Evolutionary conservation across 2,888 invertebrate species (phyloP).

Genomic region (Drosophila siamana): DNA sequence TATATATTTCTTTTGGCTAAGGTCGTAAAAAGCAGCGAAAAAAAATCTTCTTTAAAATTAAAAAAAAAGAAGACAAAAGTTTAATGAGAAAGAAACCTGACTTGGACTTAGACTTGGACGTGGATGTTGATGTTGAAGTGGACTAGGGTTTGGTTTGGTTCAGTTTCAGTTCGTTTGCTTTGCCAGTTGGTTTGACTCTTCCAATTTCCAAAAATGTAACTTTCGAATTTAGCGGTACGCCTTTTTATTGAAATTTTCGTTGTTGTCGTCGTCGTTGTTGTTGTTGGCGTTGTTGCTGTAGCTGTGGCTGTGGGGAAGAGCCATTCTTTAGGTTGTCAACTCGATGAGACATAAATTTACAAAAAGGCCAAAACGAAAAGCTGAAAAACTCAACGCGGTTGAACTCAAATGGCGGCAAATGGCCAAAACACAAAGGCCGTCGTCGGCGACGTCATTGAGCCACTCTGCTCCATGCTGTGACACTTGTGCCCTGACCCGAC

Average conservation of each 20-base stretch:
- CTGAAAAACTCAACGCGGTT: slow-evolving; percentile 56
- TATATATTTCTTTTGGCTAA: slow-evolving; percentile 37
- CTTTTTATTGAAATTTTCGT: slow-evolving; percentile 67
- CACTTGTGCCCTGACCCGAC: slow-evolving; percentile 69
- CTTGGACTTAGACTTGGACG: slow-evolving; percentile 16
- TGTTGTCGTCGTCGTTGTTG: slow-evolving; percentile 25
- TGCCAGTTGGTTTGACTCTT: slow-evolving; percentile 32
- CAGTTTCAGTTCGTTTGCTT: slow-evolving; percentile 16
- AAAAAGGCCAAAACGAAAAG: slow-evolving; percentile 67
- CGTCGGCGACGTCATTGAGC: slow-evolving; percentile 29
- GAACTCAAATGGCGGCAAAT: slow-evolving; percentile 68
- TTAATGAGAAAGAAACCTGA: slow-evolving; percentile 78
- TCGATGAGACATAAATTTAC: slow-evolving; percentile 81
- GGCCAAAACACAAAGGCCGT: slow-evolving; percentile 65
- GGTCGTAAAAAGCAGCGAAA: slow-evolving; percentile 64
- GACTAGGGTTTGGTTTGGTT: slow-evolving; percentile 16
- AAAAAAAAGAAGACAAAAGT: slow-evolving; percentile 57
- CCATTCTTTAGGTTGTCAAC: slow-evolving; percentile 82
- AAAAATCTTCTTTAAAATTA: slow-evolving; percentile 76
- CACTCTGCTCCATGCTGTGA: slow-evolving; percentile 70
- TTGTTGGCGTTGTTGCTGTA: slow-evolving; percentile 36
- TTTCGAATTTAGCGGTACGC: slow-evolving; percentile 82
- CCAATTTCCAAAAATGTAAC: slow-evolving; percentile 81
- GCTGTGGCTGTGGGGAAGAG: slow-evolving; percentile 27
- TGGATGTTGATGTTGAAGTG: slow-evolving; percentile 10